Evolutionary conservation across 2,113 vertebrate genomes (phyloP).

Genomic region (Tachysurus vachellii): DNA sequence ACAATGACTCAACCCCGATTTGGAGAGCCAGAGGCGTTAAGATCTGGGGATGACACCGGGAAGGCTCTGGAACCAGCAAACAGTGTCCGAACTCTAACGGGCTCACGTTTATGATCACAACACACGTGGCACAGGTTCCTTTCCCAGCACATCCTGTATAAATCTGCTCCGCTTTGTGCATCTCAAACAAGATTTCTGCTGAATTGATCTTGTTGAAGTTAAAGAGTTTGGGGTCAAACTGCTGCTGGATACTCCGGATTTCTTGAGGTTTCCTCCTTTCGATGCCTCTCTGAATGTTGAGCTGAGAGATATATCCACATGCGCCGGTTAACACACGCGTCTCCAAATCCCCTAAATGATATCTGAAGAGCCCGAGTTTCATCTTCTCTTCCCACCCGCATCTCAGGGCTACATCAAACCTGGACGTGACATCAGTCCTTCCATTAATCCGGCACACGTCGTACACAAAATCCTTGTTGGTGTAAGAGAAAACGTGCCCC

Average conservation of each 20-base stretch:
- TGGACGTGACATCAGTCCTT: conserved; percentile 44
- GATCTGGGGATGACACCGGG: conserved; percentile 74
- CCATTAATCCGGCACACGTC: conserved; percentile 14
- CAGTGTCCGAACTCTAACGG: conserved; percentile 88
- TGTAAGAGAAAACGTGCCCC: conserved; percentile 71
- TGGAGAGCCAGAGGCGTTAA: conserved; percentile 69
- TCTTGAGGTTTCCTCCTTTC: conserved; percentile 84
- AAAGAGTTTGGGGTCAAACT: conserved; percentile 78
- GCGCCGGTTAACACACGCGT: conserved; percentile 79
- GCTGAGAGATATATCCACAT: conserved; percentile 77
- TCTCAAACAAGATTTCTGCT: conserved; percentile 79
- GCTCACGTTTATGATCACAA: conserved; percentile 83
- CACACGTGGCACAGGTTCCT: background rate
- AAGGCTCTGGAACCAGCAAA: conserved; percentile 82
- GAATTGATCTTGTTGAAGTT: conserved; percentile 82
- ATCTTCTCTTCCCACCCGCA: conserved; percentile 78
- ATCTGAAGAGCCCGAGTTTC: conserved; percentile 82
- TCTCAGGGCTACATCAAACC: conserved; percentile 76
- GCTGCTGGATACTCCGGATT: conserved; percentile 79
- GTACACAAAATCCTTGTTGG: conserved; percentile 68
- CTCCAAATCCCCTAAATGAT: conserved; percentile 75
- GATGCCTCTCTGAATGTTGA: conserved; percentile 79
- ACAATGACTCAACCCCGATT: conserved; percentile 75
- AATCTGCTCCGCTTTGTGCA: conserved; percentile 56
- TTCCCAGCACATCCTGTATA: background rate